These are phyloP conservation scores for Pristionchus mayeri DNA, from an alignment of 2,888 invertebrate genomes.

Conservation along the genomic window DNA sequence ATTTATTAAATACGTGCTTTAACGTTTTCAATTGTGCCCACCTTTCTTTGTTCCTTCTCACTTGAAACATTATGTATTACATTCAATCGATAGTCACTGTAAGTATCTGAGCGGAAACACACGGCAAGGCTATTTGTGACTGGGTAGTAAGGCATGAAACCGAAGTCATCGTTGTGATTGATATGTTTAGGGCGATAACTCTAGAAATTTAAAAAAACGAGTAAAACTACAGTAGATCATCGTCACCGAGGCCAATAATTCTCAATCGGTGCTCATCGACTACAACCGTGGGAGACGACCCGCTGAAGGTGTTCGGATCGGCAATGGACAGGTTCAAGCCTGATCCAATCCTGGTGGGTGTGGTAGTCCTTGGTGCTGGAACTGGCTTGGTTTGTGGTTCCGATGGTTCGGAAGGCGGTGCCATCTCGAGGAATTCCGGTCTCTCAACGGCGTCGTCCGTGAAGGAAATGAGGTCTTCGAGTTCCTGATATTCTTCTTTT, in stretches of 20 bases:
- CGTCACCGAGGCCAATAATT: background rate
- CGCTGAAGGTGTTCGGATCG: background rate
- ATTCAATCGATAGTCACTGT: background rate
- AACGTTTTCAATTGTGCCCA: background rate
- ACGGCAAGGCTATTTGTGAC: conserved; percentile 27
- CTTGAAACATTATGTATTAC: background rate
- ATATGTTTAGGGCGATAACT: background rate
- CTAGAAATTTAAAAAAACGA: background rate
- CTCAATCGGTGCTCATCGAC: conserved; percentile 37
- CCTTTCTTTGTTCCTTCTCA: background rate
- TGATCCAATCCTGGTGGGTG: background rate
- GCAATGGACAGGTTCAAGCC: background rate
- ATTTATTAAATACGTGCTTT: background rate
- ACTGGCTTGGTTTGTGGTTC: background rate
- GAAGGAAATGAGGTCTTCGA: conserved; percentile 37
- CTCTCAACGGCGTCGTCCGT: background rate
- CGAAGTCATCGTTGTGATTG: background rate
- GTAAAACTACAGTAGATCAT: background rate
- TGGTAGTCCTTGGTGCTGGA: background rate
- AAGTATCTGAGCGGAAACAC: background rate
- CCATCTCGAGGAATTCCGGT: conserved; percentile 29
- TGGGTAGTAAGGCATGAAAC: background rate
- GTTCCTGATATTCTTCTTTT: background rate
- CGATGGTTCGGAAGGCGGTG: background rate
- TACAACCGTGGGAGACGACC: background rate